Conservation (phyloP, 2,888 invertebrate genomes). For the Archips xylosteana region DNA sequence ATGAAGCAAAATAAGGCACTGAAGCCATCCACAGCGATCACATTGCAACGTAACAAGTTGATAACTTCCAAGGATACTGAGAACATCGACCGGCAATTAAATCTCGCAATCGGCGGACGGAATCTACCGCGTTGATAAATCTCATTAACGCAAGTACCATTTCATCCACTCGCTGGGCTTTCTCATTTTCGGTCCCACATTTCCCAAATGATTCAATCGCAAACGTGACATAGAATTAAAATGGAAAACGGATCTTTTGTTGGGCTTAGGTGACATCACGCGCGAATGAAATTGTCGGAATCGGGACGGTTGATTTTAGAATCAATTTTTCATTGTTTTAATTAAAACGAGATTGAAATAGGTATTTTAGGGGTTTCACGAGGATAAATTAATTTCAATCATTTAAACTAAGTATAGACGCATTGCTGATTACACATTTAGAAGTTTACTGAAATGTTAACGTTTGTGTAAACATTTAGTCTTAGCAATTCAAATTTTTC, state of each 20-base stretch:
- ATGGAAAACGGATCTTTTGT: conserved; percentile 44
- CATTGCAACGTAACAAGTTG: conserved; percentile 46
- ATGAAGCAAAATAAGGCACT: conserved; percentile 10
- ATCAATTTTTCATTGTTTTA: conserved; percentile 41
- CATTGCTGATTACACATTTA: neutral
- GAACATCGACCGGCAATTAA: conserved; percentile 67
- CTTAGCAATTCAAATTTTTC: neutral
- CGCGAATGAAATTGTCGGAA: conserved; percentile 40
- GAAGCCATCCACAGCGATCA: conserved; percentile 17
- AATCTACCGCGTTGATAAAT: conserved; percentile 72
- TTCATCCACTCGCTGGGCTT: conserved; percentile 56
- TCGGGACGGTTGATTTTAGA: conserved; percentile 34
- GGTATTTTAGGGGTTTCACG: conserved; percentile 7
- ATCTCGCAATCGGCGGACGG: conserved; percentile 62
- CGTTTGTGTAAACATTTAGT: neutral
- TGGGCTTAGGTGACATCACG: conserved; percentile 41
- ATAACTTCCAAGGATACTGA: conserved; percentile 61
- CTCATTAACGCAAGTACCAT: conserved; percentile 67
- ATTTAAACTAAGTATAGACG: neutral
- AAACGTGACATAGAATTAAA: conserved; percentile 52
- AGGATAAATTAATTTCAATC: conserved; percentile 10
- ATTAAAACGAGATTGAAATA: conserved; percentile 32
- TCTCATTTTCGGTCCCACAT: conserved; percentile 63
- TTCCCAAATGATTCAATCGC: conserved; percentile 68
- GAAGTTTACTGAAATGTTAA: neutral